Conservation (phyloP, 64 coral and sea anemone genomes). For the Montipora foliosa region DNA sequence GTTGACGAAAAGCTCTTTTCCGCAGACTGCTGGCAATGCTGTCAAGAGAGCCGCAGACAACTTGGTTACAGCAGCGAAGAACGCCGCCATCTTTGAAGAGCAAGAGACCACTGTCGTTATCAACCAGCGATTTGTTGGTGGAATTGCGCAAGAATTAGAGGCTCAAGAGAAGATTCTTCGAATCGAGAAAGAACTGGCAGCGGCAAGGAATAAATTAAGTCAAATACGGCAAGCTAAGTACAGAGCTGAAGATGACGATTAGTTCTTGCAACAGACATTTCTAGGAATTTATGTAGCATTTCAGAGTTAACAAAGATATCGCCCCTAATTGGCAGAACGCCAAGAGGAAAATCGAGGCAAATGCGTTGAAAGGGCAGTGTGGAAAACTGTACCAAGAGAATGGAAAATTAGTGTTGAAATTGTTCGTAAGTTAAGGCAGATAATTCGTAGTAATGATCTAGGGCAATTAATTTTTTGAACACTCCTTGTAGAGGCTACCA, state of each 20-base stretch:
- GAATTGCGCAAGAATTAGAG: slow-evolving; percentile 94
- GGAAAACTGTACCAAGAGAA: no score
- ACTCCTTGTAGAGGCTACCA: background rate
- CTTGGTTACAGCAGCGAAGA: slow-evolving; percentile 91
- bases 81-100: slow-evolving; percentile 94
- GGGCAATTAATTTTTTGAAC: background rate
- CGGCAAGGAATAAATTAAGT: slow-evolving; percentile 75
- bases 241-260: slow-evolving; percentile 84
- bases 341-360: no score
- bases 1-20: background rate
- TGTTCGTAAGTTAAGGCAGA: no score
- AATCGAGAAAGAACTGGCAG: slow-evolving; percentile 86
- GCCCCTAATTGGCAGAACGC: background rate
- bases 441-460: background rate
- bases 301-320: background rate
- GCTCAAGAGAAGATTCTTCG: slow-evolving; percentile 95
- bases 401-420: no score
- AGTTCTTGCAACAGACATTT: background rate
- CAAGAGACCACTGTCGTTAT: slow-evolving; percentile 95
- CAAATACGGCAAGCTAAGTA: slow-evolving; percentile 93
- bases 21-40: slow-evolving; percentile 90
- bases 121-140: slow-evolving; percentile 93
- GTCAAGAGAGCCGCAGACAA: slow-evolving; percentile 94
- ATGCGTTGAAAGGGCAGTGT: no score
- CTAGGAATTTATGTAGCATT: background rate